Conservation (phyloP, 1,140 invertebrate species). For the Oscheius sp. region DNA sequence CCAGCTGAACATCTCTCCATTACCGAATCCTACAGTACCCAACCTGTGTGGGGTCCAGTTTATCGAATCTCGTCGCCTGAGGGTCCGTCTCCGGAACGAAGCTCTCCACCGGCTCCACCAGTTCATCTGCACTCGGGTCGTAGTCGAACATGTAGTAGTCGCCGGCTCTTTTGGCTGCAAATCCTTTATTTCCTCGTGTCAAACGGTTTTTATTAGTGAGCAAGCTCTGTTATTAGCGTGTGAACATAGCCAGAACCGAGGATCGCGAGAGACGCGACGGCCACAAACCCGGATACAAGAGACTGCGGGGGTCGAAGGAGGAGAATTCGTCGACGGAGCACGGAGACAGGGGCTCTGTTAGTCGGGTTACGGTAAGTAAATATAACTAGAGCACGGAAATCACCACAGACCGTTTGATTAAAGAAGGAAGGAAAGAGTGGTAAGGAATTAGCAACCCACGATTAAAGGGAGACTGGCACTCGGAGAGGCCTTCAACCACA, state of each 20-base stretch:
- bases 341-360: too few relatives aligned
- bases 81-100: conserved; percentile 57
- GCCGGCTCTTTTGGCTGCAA: conserved; percentile 59
- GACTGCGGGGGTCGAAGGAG: too few relatives aligned
- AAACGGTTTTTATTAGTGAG: too few relatives aligned
- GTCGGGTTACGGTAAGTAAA: too few relatives aligned
- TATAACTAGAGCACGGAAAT: too few relatives aligned
- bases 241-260: too few relatives aligned
- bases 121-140: conserved; percentile 48
- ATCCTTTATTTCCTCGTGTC: too few relatives aligned
- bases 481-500: too few relatives aligned
- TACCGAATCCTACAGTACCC: background rate
- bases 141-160: conserved; percentile 62
- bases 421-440: background rate
- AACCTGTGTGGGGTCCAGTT: conserved; percentile 55
- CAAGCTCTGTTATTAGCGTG: too few relatives aligned
- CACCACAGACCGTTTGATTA: background rate
- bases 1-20: conserved; percentile 38
- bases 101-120: conserved; percentile 47
- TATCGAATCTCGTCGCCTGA: conserved; percentile 52
- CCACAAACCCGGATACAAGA: too few relatives aligned
- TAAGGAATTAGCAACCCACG: background rate
- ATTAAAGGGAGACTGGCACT: background rate
- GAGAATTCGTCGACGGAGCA: too few relatives aligned
- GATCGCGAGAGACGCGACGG: too few relatives aligned